phyloP scores from a whole-genome alignment of 2,113 vertebrate species.

The Phocoena phocoena region DNA sequence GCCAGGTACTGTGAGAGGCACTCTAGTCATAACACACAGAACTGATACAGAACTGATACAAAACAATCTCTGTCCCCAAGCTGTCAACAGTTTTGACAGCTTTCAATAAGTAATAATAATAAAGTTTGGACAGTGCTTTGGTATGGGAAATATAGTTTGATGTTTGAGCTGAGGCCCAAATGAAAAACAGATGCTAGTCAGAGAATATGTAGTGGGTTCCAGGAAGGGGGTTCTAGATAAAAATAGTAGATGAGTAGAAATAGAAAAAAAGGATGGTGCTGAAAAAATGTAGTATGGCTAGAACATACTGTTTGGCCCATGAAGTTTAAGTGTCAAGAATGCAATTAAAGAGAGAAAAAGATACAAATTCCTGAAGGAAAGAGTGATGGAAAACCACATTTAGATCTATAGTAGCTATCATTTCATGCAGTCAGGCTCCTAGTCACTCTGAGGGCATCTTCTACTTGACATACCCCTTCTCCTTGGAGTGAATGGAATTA shows the following conservation, averaged over 20 bases:
- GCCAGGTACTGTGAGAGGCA: accelerated
- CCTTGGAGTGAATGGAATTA: slow-evolving; percentile 41
- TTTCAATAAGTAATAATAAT: not conserved
- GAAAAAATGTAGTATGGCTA: not conserved
- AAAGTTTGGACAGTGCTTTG: not conserved
- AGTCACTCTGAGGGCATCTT: not conserved
- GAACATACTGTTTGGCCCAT: not conserved
- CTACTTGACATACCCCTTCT: not conserved
- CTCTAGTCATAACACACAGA: not conserved
- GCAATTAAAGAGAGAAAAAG: not conserved
- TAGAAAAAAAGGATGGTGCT: not conserved
- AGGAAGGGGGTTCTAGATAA: not conserved
- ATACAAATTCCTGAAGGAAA: not conserved
- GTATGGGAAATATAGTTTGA: not conserved
- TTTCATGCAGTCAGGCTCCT: slow-evolving; percentile 42
- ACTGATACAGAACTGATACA: not conserved
- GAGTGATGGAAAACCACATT: not conserved
- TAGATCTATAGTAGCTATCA: slow-evolving; percentile 21
- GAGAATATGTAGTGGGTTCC: too few relatives aligned
- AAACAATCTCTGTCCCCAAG: not conserved
- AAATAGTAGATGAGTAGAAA: not conserved
- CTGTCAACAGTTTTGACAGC: not conserved
- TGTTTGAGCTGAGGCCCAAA: not conserved
- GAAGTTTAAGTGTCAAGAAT: not conserved
- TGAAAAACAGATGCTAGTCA: not conserved